Percentiles rank a stretch among this genome's conserved stretches.
Conservation (phyloP, 1,140 invertebrate genomes). For the Homalodisca vitripennis region DNA sequence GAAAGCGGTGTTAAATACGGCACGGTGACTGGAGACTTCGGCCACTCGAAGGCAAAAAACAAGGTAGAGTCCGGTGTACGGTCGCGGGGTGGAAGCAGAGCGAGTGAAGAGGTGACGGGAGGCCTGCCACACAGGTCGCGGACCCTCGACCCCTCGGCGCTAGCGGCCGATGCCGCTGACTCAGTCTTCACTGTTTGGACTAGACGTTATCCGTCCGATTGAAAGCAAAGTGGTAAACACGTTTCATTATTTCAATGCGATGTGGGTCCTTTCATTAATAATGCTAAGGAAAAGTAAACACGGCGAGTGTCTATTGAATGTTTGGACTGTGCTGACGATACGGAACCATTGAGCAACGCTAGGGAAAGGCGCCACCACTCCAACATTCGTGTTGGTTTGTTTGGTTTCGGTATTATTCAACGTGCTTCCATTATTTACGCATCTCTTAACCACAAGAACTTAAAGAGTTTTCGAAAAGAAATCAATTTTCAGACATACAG, state of each 20-base stretch:
- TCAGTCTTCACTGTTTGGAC: not conserved
- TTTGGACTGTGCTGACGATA: no score
- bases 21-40: conserved; percentile 15
- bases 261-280: conserved; percentile 8
- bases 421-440: no score
- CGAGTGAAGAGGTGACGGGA: not conserved
- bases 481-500: no score
- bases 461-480: no score
- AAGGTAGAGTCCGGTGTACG: not conserved
- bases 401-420: no score
- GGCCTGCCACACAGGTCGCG: not conserved
- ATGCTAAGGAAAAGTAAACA: not conserved
- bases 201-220: not conserved
- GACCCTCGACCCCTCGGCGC: not conserved
- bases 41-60: conserved; percentile 19
- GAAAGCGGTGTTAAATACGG: conserved; percentile 25
- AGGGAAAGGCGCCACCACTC: no score
- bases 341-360: no score
- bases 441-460: no score
- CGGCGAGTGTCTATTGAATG: no score
- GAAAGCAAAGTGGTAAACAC: conserved; percentile 15
- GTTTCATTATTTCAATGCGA: conserved; percentile 22
- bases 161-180: no score
- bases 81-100: not conserved
- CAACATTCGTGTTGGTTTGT: no score